Conservation (phyloP, 2,888 invertebrate species). For the Bunonema sp. region DNA sequence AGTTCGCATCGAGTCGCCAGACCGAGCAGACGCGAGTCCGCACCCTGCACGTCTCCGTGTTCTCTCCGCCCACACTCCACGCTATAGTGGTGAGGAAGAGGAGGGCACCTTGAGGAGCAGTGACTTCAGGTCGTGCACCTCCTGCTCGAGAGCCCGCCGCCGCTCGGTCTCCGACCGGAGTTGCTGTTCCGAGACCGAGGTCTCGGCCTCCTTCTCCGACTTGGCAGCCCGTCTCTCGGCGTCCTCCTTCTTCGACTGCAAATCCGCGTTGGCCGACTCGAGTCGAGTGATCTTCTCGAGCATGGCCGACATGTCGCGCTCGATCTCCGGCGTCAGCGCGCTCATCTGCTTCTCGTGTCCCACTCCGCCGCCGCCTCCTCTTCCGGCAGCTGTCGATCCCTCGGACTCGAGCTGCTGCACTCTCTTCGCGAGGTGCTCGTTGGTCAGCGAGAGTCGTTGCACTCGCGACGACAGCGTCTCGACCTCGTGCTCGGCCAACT, state of each 20-base stretch:
- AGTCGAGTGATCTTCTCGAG: constrained; percentile 31
- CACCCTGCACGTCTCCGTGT: background rate
- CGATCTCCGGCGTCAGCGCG: constrained; percentile 28
- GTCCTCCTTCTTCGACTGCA: constrained; percentile 18
- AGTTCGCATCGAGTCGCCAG: constrained; percentile 13
- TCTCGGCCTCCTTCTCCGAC: constrained; percentile 3
- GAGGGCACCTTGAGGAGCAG: background rate
- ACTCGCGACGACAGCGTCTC: constrained; percentile 64
- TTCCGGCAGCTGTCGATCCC: no score
- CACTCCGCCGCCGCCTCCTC: no score
- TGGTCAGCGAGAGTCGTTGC: constrained; percentile 48
- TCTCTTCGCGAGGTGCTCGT: constrained; percentile 26
- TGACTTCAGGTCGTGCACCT: constrained; percentile 16
- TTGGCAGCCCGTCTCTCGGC: constrained; percentile 9
- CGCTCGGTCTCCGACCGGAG: constrained; percentile 21
- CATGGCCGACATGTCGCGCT: constrained; percentile 28
- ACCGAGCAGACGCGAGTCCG: background rate
- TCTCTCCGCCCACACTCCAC: background rate
- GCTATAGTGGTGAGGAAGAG: background rate
- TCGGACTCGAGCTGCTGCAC: no score
- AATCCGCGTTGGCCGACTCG: constrained; percentile 6
- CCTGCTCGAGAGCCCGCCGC: constrained; percentile 15
- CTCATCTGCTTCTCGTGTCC: no score
- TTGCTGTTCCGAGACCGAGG: constrained; percentile 7
- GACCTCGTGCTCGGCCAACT: constrained; percentile 58